Evolutionary conservation across 2,797 vertebrate species (phyloP).

Genomic region (Myripristis jacobus): DNA sequence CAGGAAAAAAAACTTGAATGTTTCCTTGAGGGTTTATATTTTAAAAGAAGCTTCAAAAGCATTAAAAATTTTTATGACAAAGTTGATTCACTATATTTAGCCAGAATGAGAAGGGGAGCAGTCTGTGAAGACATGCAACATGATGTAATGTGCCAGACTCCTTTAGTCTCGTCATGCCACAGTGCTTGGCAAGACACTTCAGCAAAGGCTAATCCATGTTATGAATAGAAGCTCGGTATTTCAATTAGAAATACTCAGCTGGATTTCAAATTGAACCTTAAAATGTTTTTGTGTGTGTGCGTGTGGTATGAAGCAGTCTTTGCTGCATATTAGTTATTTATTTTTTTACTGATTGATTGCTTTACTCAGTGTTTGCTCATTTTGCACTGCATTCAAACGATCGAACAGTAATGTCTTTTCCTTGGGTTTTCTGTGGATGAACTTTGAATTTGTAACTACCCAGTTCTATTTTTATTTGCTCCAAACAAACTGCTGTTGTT

Average conservation of each 20-base stretch:
- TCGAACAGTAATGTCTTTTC: no score
- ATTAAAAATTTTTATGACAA: neutral
- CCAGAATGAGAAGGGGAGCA: neutral
- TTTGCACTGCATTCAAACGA: no score
- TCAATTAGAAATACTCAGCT: neutral
- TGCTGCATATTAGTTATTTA: no score
- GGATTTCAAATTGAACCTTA: no score
- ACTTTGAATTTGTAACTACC: neutral
- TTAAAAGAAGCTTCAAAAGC: neutral
- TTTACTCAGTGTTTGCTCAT: no score
- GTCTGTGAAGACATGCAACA: constrained; percentile 4
- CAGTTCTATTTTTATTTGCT: neutral
- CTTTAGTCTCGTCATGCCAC: constrained; percentile 1
- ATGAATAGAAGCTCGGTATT: neutral
- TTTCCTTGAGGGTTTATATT: neutral
- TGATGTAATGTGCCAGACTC: constrained; percentile 17
- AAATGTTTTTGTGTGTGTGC: no score
- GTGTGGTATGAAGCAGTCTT: no score
- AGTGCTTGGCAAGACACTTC: constrained; percentile 16
- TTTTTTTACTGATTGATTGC: no score
- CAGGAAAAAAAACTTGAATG: no score
- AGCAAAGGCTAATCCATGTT: constrained; percentile 16
- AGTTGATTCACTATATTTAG: neutral
- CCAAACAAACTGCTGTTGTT: neutral
- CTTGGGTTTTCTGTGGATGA: no score